Conservation (phyloP, 2,888 invertebrate species). For the Drosophila histrio region DNA sequence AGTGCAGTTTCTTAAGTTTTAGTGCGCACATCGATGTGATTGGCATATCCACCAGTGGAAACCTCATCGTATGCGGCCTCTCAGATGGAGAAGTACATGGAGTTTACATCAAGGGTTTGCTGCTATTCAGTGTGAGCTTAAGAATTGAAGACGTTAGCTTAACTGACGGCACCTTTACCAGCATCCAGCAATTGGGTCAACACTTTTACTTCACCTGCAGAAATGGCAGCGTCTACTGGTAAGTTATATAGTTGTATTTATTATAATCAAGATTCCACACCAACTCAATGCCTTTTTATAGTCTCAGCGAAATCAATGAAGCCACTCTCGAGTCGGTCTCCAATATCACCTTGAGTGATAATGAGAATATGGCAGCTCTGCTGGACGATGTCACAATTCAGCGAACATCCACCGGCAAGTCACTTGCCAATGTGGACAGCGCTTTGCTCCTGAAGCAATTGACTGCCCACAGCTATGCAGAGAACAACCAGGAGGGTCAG, state of each 20-base stretch:
- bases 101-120: conserved; percentile 81
- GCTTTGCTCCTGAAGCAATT: conserved; percentile 47
- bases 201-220: conserved; percentile 78
- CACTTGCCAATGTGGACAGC: conserved; percentile 53
- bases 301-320: conserved; percentile 81
- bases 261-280: background rate
- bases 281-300: conserved; percentile 13
- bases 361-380: conserved; percentile 69
- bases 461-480: conserved; percentile 22
- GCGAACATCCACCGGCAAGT: conserved; percentile 55
- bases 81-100: conserved; percentile 83
- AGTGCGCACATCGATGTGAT: conserved; percentile 79
- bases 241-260: conserved; percentile 11
- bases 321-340: conserved; percentile 62
- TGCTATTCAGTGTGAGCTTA: conserved; percentile 80
- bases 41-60: conserved; percentile 79
- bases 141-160: conserved; percentile 76
- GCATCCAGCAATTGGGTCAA: conserved; percentile 72
- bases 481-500: conserved; percentile 52
- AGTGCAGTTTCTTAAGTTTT: conserved; percentile 81
- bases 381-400: conserved; percentile 74
- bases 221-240: conserved; percentile 82
- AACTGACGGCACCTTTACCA: conserved; percentile 70
- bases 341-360: conserved; percentile 75
- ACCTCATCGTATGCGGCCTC: conserved; percentile 82